A percentile compares a stretch with the other conserved stretches of the same genome.
These are phyloP conservation scores for Denticeps clupeoides DNA, from an alignment of 2,797 vertebrate genomes.

Conservation along the genomic window DNA sequence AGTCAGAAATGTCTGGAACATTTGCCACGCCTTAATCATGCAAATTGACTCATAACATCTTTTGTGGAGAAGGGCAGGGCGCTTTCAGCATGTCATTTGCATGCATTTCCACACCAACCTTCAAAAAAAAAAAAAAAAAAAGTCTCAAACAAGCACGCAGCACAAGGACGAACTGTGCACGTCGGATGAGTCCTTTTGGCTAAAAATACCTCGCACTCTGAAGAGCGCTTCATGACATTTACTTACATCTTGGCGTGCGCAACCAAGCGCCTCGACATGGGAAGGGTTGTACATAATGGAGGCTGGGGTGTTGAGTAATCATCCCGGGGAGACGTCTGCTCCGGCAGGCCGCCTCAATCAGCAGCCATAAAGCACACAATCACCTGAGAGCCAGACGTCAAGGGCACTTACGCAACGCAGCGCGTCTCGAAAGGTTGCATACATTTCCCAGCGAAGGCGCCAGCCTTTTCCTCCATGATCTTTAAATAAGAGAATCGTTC, in stretches of 20 bases:
- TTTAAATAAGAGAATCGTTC: no score
- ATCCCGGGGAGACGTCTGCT: conserved; percentile 14
- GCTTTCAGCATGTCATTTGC: conserved; percentile 25
- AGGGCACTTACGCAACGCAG: conserved; percentile 27
- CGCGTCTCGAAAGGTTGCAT: conserved; percentile 10
- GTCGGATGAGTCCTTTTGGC: neutral
- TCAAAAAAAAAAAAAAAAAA: conserved; percentile 4
- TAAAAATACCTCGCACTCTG: conserved; percentile 1
- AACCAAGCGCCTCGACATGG: conserved; percentile 5
- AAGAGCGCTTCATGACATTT: conserved; percentile 4
- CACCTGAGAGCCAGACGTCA: conserved; percentile 18
- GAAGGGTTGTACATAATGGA: neutral
- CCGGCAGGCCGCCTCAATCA: conserved; percentile 27
- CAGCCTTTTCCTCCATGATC: conserved; percentile 18
- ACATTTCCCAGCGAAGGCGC: conserved; percentile 20
- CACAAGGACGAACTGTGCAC: neutral
- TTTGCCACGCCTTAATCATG: conserved; percentile 18
- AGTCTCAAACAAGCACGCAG: neutral
- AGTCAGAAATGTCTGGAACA: conserved; percentile 15
- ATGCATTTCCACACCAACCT: conserved; percentile 15
- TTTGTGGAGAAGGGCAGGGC: conserved; percentile 8
- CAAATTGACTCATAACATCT: conserved; percentile 25
- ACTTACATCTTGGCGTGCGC: neutral
- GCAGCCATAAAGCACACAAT: conserved; percentile 27
- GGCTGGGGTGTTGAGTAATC: conserved; percentile 8